Percentiles rank a stretch among this genome's conserved stretches.
phyloP scores from a whole-genome alignment of 2,113 vertebrate genomes.

The Neopipo cinnamomea region DNA sequence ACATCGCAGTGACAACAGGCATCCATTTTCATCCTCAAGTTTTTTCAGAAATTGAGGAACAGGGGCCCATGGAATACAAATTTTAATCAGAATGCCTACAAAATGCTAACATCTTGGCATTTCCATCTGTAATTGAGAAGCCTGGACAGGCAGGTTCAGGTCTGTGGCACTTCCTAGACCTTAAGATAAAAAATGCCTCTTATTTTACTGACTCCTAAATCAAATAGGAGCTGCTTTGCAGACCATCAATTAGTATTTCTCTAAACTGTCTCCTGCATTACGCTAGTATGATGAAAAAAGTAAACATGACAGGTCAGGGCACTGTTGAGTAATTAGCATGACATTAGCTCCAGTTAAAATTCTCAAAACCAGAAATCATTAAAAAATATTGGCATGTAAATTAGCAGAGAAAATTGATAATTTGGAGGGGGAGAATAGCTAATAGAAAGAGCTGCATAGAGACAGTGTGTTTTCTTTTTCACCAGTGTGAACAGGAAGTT shows the following conservation, averaged over 20 bases:
- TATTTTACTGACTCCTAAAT: background rate
- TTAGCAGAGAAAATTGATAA: background rate
- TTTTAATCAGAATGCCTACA: background rate
- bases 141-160: background rate
- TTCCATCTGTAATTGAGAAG: background rate
- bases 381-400: background rate
- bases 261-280: fast-evolving
- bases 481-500: background rate
- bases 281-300: background rate
- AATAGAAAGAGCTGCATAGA: background rate
- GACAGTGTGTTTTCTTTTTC: background rate
- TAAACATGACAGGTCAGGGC: background rate
- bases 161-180: background rate
- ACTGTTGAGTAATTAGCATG: background rate
- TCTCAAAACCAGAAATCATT: background rate
- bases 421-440: background rate
- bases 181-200: background rate
- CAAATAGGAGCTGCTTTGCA: background rate
- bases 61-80: background rate
- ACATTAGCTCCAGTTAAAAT: background rate
- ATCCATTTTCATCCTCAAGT: background rate
- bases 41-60: background rate
- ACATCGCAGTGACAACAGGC: fast-evolving
- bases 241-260: background rate
- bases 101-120: background rate